phyloP scores from a whole-genome alignment of 2,797 vertebrate species.

The Sebastes steindachneri region DNA sequence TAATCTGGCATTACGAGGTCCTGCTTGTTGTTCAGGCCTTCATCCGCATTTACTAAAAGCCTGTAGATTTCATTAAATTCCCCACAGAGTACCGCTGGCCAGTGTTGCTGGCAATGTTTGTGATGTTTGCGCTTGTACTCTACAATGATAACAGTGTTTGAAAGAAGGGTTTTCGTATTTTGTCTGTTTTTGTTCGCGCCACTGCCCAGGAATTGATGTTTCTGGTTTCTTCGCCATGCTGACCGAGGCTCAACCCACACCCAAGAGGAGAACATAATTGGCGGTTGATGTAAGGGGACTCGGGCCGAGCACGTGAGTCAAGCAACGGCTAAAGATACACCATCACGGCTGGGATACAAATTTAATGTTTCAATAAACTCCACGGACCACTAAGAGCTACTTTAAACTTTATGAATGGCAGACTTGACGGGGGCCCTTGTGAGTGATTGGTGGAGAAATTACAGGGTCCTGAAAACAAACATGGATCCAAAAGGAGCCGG shows the following conservation, averaged over 20 bases:
- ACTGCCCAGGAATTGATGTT: conserved; percentile 73
- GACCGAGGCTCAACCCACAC: conserved; percentile 80
- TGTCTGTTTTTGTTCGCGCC: conserved; percentile 73
- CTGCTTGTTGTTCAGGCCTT: conserved; percentile 29
- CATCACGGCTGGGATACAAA: conserved; percentile 83
- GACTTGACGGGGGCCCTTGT: conserved; percentile 79
- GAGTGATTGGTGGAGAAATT: conserved; percentile 84
- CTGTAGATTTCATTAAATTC: conserved; percentile 29
- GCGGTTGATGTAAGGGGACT: conserved; percentile 81
- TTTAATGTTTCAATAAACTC: conserved; percentile 89
- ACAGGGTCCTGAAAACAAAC: conserved; percentile 83
- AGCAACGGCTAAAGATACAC: conserved; percentile 85
- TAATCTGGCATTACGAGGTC: conserved; percentile 7
- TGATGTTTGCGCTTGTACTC: conserved; percentile 63
- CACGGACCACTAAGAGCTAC: conserved; percentile 86
- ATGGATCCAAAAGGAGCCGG: conserved; percentile 69
- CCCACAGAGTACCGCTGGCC: conserved; percentile 33
- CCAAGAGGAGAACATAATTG: conserved; percentile 85
- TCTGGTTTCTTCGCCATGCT: conserved; percentile 75
- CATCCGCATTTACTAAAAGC: conserved; percentile 38
- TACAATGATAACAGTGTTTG: conserved; percentile 70
- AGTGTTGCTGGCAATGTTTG: conserved; percentile 51
- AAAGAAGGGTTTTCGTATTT: conserved; percentile 70
- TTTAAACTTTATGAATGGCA: conserved; percentile 88
- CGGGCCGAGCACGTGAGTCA: conserved; percentile 78